phyloP scores from a whole-genome alignment of 2,888 invertebrate species.

The Chydorus sphaericus region DNA sequence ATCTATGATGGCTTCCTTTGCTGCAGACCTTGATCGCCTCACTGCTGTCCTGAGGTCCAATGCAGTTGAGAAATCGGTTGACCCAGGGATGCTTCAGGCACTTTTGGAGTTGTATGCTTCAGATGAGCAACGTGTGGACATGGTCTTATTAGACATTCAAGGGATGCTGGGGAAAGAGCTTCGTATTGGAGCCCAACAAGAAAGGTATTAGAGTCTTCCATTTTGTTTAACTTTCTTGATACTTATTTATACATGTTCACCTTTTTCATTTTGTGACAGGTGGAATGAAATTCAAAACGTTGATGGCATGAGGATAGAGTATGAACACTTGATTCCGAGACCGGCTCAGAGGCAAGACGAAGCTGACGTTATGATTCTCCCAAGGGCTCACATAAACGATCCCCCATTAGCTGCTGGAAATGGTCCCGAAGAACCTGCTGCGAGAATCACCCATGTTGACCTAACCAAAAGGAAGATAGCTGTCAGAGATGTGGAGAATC shows the following conservation, averaged over 20 bases:
- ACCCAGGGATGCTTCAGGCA: neutral
- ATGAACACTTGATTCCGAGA: no score
- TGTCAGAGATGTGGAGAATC: no score
- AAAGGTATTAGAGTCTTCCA: neutral
- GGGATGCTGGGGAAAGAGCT: neutral
- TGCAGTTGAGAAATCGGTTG: neutral
- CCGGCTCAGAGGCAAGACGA: no score
- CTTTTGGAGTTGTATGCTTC: neutral
- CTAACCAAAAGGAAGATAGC: no score
- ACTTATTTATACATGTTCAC: neutral
- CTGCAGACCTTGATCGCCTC: neutral
- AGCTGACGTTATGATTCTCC: no score
- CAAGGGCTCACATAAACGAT: no score
- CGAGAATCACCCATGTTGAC: no score
- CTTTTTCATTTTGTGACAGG: neutral
- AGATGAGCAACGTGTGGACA: conserved; percentile 3
- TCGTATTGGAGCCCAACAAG: neutral
- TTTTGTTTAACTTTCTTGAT: no score
- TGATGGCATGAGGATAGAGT: neutral
- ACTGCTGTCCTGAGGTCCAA: neutral
- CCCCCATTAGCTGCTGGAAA: no score
- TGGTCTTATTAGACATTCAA: neutral
- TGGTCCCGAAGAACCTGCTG: no score
- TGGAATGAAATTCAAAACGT: neutral
- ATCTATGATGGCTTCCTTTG: neutral